Percentiles rank a stretch among this genome's conserved stretches.
These are phyloP conservation scores for Brachycybe producta DNA, from an alignment of 2,888 invertebrate genomes.

Conservation along the genomic window DNA sequence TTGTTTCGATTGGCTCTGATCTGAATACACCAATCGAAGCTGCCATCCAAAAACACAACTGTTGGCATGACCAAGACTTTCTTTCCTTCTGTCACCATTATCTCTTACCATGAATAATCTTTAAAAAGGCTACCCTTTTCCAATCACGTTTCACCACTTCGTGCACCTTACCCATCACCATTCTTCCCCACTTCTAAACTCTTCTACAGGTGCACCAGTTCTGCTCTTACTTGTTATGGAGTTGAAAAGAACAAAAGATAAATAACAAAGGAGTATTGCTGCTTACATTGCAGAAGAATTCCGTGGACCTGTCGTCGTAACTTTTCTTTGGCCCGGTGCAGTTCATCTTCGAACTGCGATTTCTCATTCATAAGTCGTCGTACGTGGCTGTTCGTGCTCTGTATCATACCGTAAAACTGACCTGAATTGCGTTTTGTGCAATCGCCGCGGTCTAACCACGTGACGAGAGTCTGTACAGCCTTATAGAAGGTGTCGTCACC, in stretches of 20 bases:
- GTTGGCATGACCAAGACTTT: too few species aligned
- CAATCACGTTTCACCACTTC: too few species aligned
- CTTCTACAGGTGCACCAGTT: too few species aligned
- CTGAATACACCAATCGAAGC: too few species aligned
- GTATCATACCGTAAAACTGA: slow-evolving; percentile 89
- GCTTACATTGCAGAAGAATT: slow-evolving; percentile 86
- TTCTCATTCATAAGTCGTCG: slow-evolving; percentile 73
- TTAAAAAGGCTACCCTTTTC: too few species aligned
- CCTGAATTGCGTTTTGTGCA: slow-evolving; percentile 82
- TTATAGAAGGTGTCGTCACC: slow-evolving; percentile 69
- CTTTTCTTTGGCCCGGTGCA: slow-evolving; percentile 68
- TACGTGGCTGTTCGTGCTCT: slow-evolving; percentile 85
- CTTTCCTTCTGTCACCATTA: too few species aligned
- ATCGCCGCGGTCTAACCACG: slow-evolving; percentile 89
- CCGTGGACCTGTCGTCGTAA: slow-evolving; percentile 72
- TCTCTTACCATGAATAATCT: too few species aligned
- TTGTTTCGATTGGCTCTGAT: too few species aligned
- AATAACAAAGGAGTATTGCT: slow-evolving; percentile 13
- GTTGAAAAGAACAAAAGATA: background rate
- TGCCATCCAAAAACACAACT: too few species aligned
- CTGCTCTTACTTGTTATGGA: background rate
- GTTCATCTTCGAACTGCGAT: slow-evolving; percentile 71
- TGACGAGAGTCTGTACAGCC: slow-evolving; percentile 69
- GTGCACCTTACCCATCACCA: too few species aligned
- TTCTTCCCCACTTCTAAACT: too few species aligned